Evolutionary conservation across 1,140 invertebrate species (phyloP).

Genomic region (Teleogryllus occipitalis): DNA sequence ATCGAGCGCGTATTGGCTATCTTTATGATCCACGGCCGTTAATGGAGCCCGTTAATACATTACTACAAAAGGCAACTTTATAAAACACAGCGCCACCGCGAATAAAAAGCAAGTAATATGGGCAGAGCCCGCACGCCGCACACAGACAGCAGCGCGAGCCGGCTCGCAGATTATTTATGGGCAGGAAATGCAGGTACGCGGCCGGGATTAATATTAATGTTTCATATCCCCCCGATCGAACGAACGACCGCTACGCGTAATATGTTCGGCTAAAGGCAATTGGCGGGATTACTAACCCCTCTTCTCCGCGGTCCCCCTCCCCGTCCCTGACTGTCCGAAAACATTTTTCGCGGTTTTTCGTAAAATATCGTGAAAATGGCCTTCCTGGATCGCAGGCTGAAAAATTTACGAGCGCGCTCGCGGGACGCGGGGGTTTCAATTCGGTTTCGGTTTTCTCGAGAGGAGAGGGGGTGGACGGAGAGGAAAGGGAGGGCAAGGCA

Average conservation of each 20-base stretch:
- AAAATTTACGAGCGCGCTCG: background rate
- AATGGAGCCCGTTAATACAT: background rate
- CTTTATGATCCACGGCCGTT: background rate
- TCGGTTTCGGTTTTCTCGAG: background rate
- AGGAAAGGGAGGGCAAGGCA: background rate
- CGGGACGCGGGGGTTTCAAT: background rate
- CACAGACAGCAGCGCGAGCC: background rate
- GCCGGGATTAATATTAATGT: background rate
- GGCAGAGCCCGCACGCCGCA: background rate
- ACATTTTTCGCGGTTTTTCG: background rate
- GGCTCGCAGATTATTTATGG: background rate
- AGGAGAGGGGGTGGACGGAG: no score
- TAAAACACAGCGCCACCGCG: background rate
- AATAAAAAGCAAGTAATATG: slow-evolving; percentile 6
- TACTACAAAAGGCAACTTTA: slow-evolving; percentile 5
- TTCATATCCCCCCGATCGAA: slow-evolving; percentile 1
- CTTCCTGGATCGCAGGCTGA: background rate
- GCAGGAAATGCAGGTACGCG: slow-evolving; percentile 2
- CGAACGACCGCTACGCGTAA: slow-evolving; percentile 2
- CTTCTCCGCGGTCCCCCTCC: no score
- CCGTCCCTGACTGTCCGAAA: background rate
- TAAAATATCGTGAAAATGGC: background rate
- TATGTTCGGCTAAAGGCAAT: slow-evolving; percentile 1
- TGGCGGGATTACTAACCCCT: background rate
- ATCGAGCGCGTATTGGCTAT: background rate